Conservation (phyloP, 2,797 vertebrate species). For the Eurystomus glaucurus region DNA sequence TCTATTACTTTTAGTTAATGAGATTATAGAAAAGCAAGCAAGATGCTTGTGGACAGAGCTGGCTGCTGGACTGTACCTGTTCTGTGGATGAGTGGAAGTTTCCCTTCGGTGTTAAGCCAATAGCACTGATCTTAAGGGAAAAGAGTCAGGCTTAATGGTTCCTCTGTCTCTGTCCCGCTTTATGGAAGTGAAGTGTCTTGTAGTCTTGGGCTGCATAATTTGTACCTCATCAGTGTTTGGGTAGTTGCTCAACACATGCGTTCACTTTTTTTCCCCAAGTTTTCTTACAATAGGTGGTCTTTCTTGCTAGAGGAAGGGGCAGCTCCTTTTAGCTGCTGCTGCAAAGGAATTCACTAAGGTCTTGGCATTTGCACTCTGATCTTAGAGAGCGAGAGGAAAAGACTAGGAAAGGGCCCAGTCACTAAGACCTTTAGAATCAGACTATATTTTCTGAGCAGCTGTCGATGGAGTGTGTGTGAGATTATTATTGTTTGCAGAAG, state of each 20-base stretch:
- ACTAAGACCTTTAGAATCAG: constrained; percentile 71
- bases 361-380: constrained; percentile 59
- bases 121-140: not conserved
- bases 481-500: constrained; percentile 83
- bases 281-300: not conserved
- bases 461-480: constrained; percentile 81
- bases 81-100: not conserved
- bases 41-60: not conserved
- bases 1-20: not conserved
- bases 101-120: not conserved
- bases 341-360: not conserved
- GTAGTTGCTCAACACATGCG: rapidly evolving
- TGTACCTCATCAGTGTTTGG: not conserved
- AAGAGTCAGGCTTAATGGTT: not conserved
- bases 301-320: not conserved
- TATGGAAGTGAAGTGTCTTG: not conserved
- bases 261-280: not conserved
- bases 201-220: not conserved
- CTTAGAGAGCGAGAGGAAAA: constrained; percentile 59
- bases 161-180: not conserved
- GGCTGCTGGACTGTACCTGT: not conserved
- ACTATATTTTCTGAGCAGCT: constrained; percentile 82
- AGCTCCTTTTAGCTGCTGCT: not conserved
- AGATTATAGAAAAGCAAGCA: not conserved
- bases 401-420: constrained; percentile 55